Evolutionary conservation across 2,888 invertebrate species (phyloP), one percentile per base, ranked within the genome.

Genomic region (Diadromus collaris): DNA sequence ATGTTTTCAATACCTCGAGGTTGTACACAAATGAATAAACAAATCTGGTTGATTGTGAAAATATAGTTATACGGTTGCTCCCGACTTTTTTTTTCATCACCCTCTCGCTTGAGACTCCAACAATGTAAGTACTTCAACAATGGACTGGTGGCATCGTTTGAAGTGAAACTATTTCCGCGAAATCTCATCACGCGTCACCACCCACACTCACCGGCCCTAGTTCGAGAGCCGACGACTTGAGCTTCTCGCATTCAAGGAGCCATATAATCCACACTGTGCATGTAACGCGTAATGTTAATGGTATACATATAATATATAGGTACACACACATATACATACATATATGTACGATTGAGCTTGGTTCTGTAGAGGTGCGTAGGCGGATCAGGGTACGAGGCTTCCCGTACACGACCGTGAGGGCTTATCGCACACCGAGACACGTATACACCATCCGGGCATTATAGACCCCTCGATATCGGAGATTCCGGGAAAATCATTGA

Each of bases 401-500:
- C n/a, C 5, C 10, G 24, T 64, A 34, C 48, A 13, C 34, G 24
- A 10, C 16, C 41, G 21, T 16, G 19, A 56, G 27, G 38, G 64
- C 21, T 65, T 65, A 65, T 65, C 67, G 21, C 67, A n/a, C 9
- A 67, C 54, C 34, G 54, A 10, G 44, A 61, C 38, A 48, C 46
- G n/a, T 19, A 58, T 63, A 27, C 21, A 10, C 21, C 38, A n/a
- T 6, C 24, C 34, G 34, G 13, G 19, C 2, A 34, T 19, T 34
- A 9, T 34, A 32, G 34, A 16, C 41, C 13, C 38, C 54, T 13
- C 13, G 27, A 67, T 77, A 72, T 54, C 51, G 19, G 19, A 56
- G 29, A n/a, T 77, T 77, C 67, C 51, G 6, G 27, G 67, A 68
- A 77, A 54, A 63, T 72, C 32, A 56, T 72, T 63, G 58, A 65